Evolutionary conservation across 2,113 vertebrate species (phyloP).

Genomic region (Leucopternis melanops): DNA sequence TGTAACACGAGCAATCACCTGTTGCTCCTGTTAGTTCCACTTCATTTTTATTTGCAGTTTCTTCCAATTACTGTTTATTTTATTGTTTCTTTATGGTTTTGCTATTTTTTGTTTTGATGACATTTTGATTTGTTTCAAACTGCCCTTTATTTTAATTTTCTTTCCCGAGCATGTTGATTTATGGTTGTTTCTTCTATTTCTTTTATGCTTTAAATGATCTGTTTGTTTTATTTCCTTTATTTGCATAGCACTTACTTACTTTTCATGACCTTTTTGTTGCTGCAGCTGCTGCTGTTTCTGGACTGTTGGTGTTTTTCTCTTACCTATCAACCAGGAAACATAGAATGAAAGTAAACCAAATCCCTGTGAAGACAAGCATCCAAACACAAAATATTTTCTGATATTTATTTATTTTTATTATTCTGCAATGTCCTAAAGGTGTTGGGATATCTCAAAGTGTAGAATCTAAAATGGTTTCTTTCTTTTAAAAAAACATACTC

Average conservation of each 20-base stretch:
- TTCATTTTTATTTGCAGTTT: constrained; percentile 29
- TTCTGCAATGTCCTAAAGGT: neutral
- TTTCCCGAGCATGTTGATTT: constrained; percentile 4
- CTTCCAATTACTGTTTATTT: constrained; percentile 6
- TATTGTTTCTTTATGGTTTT: constrained; percentile 8
- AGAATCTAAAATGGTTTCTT: neutral
- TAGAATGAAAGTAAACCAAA: neutral
- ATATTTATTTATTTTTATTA: neutral
- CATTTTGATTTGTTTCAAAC: constrained; percentile 38
- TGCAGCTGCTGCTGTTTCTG: constrained; percentile 42
- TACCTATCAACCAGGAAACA: neutral
- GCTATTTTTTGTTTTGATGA: neutral
- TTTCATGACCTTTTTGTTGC: constrained; percentile 55
- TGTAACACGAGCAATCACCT: neutral
- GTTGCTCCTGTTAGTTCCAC: neutral
- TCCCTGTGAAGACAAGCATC: neutral
- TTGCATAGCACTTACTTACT: constrained; percentile 44
- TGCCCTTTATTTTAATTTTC: constrained; percentile 36
- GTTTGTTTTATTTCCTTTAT: constrained; percentile 46
- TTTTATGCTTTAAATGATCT: constrained; percentile 43
- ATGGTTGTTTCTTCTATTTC: neutral
- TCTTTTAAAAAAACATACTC: neutral
- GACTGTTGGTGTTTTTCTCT: neutral
- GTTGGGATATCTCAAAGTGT: neutral
- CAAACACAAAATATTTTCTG: neutral